Evolutionary conservation across 2,113 vertebrate species (phyloP).

Genomic region (Paradisaea rubra): DNA sequence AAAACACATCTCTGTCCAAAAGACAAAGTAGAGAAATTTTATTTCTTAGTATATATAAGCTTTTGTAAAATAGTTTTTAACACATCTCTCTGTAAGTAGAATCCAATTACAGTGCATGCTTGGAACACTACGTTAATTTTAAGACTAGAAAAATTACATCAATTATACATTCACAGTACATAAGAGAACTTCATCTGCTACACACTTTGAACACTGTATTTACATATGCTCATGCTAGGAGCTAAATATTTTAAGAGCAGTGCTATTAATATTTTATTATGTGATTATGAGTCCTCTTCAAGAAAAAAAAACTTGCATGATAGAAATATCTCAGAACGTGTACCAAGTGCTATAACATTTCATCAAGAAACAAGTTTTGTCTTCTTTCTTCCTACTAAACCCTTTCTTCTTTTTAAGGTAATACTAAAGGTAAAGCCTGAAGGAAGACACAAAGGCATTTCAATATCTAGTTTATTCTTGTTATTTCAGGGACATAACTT

Average conservation of each 20-base stretch:
- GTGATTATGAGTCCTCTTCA: not conserved
- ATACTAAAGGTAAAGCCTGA: not conserved
- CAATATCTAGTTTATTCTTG: not conserved
- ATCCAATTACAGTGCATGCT: not conserved
- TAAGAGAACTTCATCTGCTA: not conserved
- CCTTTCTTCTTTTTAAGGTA: not conserved
- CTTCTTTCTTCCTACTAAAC: not conserved
- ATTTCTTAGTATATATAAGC: not conserved
- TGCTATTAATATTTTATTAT: not conserved
- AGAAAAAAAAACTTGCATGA: not conserved
- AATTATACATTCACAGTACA: not conserved
- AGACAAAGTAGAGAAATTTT: not conserved
- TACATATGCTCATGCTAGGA: not conserved
- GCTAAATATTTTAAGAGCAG: not conserved
- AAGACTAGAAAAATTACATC: not conserved
- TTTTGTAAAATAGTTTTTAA: not conserved
- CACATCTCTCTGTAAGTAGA: not conserved
- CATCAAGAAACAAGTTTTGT: not conserved
- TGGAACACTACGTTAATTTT: not conserved
- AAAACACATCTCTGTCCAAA: not conserved
- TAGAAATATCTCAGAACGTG: not conserved
- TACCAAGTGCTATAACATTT: not conserved
- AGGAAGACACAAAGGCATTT: not conserved
- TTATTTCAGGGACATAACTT: not conserved
- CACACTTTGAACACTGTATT: not conserved